Evolutionary conservation across 2,888 invertebrate species (phyloP), one percentile per base, ranked within the genome.

Genomic region (Acrocyrtus sp.): DNA sequence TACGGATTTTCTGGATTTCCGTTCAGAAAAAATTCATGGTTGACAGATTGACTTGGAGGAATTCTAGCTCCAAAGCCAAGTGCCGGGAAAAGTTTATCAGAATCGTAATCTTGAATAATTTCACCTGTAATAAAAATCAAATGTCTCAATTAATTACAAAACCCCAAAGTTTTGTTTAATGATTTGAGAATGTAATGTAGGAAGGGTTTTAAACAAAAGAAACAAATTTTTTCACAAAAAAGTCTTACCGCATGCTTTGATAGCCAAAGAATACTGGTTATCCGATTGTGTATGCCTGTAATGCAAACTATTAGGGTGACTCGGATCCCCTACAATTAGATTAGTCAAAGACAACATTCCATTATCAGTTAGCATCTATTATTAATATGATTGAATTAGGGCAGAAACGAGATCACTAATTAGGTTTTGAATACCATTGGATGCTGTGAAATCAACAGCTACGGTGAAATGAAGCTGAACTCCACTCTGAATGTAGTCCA

Each of bases 401-500:
- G n/a, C n/a, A n/a, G n/a, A n/a, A n/a, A n/a, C n/a, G n/a, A n/a
- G n/a, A n/a, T n/a, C n/a, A n/a, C n/a, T n/a, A n/a, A n/a, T n/a
- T n/a, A n/a, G n/a, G n/a, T 12, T 6, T 6, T n/a, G 12, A 8
- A 34, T 62, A 70, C 70, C 84, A 75, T 84, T 84, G 5, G 83
- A 83, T 5, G 83, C 83, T 19, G 84, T 84, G 63, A 84, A 84
- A 75, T 84, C 84, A 27, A 84, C 80, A 3, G 84, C 83, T 39
- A 84, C 83, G 1, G 83, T 83, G 62, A 83, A 84, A 79, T 83
- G 82, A 21, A 84, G 74, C 75, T 62, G 70, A 17, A 70, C 62
- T 83, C 87, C 86, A 39, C 85, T 85, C 67, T 85, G 83, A 54
- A 88, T 84, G 81, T 85, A 88, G 78, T 88, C 87, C 61, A 87